Base-by-base conservation (phyloP, 1,140 invertebrate genomes). In the Ganaspis sp. region DNA sequence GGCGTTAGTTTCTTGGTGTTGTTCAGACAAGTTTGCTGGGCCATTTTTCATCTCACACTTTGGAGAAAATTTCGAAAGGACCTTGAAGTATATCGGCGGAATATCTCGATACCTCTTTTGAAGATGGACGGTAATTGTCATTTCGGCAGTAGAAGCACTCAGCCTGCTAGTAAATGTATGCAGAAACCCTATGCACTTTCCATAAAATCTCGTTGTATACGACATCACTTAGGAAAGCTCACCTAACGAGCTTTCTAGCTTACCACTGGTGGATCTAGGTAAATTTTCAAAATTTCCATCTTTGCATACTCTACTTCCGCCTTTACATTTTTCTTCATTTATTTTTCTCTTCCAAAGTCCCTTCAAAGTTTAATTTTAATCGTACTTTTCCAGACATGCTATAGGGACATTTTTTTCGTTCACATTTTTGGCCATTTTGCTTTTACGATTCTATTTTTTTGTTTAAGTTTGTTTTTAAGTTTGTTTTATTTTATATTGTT, bases 141-240 rank as follows among this genome's bases (percentile, higher is more conserved):
- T 87, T 83, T 80, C 83, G 82, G 78, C 79, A 58, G 84, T 80
- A 81, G 81, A 76, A 81, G 83, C 85, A 87, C 85, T 87, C 86
- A 87, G 86, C 82, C 81, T 83, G 77, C 79, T 80, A 53, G 77
- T 82, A 86, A 88, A 88, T 88, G 87, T 84, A 88, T 87, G 87
- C 87, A 86, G 86, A 88, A 85, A 87, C 86, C 84, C 82, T 83
- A 87, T 91, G 89, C 90, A 91, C 90, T 91, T 89, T 91, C 88
- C 90, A 91, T 91, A 91, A 91, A 91, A 90, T 91, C 87, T 87
- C 83, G 85, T 91, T 88, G 87, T 91, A 90, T 91, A 91, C 82
- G 89, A 87, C 88, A 89, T 90, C 90, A 91, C 90, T 91, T 91
- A 91, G 86, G 80, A 84, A 83, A 84, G 80, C 79, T 80, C 82